phyloP scores from a whole-genome alignment of 1,140 invertebrate genomes.

The Paraescarpia echinospica region DNA sequence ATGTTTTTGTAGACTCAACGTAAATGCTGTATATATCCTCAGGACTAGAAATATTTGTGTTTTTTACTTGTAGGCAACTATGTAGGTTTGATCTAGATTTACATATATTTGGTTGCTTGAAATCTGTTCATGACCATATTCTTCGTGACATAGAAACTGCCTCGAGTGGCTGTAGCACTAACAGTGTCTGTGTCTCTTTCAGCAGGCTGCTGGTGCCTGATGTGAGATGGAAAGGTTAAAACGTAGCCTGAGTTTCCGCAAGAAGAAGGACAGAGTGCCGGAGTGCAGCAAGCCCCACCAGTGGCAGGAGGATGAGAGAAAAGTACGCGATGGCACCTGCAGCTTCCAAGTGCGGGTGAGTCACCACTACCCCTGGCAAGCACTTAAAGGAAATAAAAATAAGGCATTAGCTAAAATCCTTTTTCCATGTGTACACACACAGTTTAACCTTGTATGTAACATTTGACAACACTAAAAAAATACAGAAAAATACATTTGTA shows the following conservation, averaged over 20 bases:
- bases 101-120: not conserved
- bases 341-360: conserved; percentile 91
- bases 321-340: conserved; percentile 92
- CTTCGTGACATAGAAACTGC: not conserved
- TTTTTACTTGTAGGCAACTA: not conserved
- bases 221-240: conserved; percentile 53
- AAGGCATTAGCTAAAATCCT: too few species aligned
- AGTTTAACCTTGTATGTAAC: too few species aligned
- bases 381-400: too few species aligned
- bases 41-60: not conserved
- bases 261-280: conserved; percentile 54
- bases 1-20: not conserved
- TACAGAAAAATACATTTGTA: too few species aligned
- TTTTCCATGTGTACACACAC: too few species aligned
- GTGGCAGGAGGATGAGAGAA: conserved; percentile 97
- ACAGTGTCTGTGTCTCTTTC: not conserved
- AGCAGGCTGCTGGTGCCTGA: conserved; percentile 1
- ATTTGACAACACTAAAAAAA: too few species aligned
- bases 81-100: not conserved
- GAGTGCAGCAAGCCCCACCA: conserved; percentile 94
- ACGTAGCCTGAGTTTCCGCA: conserved; percentile 53
- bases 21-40: not conserved
- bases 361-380: conserved; percentile 24
- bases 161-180: not conserved
- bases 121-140: not conserved